These are phyloP conservation scores for Gonioctena quinquepunctata DNA, from an alignment of 1,140 invertebrate species.

Conservation along the genomic window DNA sequence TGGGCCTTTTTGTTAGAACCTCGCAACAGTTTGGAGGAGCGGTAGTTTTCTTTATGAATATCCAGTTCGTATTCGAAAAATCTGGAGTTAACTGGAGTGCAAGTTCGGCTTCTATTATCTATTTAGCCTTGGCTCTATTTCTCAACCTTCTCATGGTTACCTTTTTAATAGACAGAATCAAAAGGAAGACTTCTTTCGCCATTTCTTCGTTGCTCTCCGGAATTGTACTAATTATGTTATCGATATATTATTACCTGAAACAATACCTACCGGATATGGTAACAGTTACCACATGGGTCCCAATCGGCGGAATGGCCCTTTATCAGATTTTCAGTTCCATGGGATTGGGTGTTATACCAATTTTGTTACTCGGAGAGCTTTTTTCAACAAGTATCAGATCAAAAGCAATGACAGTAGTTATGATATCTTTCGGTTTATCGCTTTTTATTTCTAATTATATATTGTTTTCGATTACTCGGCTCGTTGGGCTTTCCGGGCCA, in stretches of 20 bases:
- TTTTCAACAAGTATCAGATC: slow-evolving; percentile 49
- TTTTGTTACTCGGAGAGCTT: slow-evolving; percentile 48
- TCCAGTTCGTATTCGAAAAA: slow-evolving; percentile 61
- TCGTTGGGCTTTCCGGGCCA: slow-evolving; percentile 70
- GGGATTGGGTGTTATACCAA: slow-evolving; percentile 45
- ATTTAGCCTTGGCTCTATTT: slow-evolving; percentile 63
- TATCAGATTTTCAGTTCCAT: slow-evolving; percentile 44
- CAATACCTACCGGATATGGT: slow-evolving; percentile 32
- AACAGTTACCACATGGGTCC: slow-evolving; percentile 34
- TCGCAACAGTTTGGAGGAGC: slow-evolving; percentile 68
- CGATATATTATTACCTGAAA: slow-evolving; percentile 53
- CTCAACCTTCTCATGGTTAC: slow-evolving; percentile 67
- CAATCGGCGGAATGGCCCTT: slow-evolving; percentile 39
- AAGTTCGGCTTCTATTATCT: slow-evolving; percentile 62
- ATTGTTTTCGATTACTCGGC: slow-evolving; percentile 50
- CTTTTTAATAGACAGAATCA: slow-evolving; percentile 62
- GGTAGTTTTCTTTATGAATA: slow-evolving; percentile 66
- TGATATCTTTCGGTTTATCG: slow-evolving; percentile 30
- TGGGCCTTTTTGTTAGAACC: slow-evolving; percentile 56
- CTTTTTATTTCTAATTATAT: slow-evolving; percentile 51
- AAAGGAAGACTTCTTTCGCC: slow-evolving; percentile 35
- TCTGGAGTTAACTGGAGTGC: slow-evolving; percentile 64
- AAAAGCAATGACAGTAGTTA: slow-evolving; percentile 39
- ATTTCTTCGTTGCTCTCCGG: slow-evolving; percentile 21
- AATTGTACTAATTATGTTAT: slow-evolving; percentile 52